Percentiles rank a stretch among this genome's conserved stretches.
These are phyloP conservation scores for Ceratotherium simum DNA, from an alignment of 2,113 vertebrate genomes.

Conservation along the genomic window DNA sequence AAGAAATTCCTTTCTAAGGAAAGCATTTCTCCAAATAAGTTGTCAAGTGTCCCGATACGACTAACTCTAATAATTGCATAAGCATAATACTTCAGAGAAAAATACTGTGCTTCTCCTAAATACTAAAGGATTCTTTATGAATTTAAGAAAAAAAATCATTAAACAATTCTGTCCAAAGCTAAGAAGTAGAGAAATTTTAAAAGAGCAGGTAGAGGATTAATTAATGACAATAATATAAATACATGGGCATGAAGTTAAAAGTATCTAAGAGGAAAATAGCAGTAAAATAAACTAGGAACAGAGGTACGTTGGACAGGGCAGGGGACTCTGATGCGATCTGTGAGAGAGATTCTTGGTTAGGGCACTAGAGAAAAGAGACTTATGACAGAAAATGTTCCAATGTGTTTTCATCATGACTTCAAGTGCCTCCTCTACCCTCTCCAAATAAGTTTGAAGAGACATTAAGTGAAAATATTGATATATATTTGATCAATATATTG, in stretches of 20 bases:
- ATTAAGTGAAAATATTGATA: background rate
- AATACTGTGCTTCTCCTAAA: background rate
- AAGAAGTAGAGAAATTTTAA: background rate
- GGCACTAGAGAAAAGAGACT: background rate
- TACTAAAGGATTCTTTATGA: background rate
- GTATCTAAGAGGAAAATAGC: background rate
- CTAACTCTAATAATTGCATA: background rate
- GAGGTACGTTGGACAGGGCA: background rate
- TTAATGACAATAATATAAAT: background rate
- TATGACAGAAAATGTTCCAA: background rate
- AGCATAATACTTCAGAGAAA: background rate
- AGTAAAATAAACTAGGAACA: background rate
- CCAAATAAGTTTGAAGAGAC: background rate
- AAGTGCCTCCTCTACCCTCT: background rate
- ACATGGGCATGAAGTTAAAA: background rate
- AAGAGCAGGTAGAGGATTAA: background rate
- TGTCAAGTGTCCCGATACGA: background rate
- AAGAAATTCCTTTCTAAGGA: conserved; percentile 25
- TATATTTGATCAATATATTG: too few relatives aligned
- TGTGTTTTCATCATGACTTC: background rate
- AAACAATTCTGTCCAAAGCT: background rate
- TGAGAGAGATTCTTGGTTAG: background rate
- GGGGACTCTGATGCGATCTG: background rate
- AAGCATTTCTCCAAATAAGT: conserved; percentile 14
- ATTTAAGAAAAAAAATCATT: background rate